A percentile compares a stretch with the other conserved stretches of the same genome.
phyloP scores from a whole-genome alignment of 2,888 invertebrate genomes.

The Megaustenia siamemsis region DNA sequence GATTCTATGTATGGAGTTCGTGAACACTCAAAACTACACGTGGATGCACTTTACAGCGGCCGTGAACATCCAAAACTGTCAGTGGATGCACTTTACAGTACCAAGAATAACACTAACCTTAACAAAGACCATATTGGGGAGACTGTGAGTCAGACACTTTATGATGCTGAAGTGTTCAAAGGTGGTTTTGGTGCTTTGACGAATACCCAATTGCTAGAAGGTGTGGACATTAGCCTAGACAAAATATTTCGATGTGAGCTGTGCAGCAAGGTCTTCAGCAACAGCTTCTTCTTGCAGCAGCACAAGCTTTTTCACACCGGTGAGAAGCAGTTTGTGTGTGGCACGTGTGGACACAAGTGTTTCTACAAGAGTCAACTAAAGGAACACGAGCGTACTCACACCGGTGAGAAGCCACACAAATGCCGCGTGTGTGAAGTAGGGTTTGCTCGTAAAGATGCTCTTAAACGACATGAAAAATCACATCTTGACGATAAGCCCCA shows the following conservation, averaged over 20 bases:
- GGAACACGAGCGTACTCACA: conserved; percentile 55
- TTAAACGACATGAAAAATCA: conserved; percentile 51
- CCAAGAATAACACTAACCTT: neutral
- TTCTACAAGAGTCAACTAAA: conserved; percentile 48
- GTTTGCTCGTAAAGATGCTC: conserved; percentile 53
- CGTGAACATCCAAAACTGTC: neutral
- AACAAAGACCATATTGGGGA: conserved; percentile 15
- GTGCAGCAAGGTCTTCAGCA: conserved; percentile 50
- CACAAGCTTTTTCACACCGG: conserved; percentile 46
- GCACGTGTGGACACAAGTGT: conserved; percentile 50
- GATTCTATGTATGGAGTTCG: conserved; percentile 28
- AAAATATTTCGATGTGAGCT: conserved; percentile 40
- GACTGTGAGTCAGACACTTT: neutral
- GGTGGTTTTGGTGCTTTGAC: neutral
- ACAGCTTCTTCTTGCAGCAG: conserved; percentile 47
- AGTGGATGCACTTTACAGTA: conserved; percentile 7
- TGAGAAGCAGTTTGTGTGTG: conserved; percentile 50
- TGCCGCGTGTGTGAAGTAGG: conserved; percentile 53
- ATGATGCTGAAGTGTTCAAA: conserved; percentile 44
- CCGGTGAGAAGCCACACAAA: conserved; percentile 56
- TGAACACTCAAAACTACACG: conserved; percentile 6
- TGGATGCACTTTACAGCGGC: conserved; percentile 26
- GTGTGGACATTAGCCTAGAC: conserved; percentile 7
- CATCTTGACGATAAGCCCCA: conserved; percentile 54
- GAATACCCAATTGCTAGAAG: neutral